phyloP scores from a whole-genome alignment of 2,888 invertebrate genomes.

The Anarsia innoxiella region DNA sequence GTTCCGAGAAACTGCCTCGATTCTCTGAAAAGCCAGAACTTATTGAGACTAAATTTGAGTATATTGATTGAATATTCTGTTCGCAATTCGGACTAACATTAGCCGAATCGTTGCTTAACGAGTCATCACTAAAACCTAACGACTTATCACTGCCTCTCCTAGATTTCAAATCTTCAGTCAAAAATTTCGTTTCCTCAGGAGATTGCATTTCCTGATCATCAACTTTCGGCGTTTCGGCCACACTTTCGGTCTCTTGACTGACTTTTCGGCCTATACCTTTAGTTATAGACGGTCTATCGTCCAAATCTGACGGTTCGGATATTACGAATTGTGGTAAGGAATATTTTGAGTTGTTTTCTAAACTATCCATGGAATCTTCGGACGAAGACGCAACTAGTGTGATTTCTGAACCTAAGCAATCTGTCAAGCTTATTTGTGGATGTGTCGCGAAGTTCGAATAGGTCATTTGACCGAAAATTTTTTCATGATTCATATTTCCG shows the following conservation, averaged over 20 bases:
- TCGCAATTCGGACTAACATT: constrained; percentile 74
- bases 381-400: constrained; percentile 86
- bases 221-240: constrained; percentile 21
- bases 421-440: constrained; percentile 94
- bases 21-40: constrained; percentile 78
- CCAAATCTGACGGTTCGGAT: constrained; percentile 80
- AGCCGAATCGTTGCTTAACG: constrained; percentile 79
- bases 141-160: constrained; percentile 82
- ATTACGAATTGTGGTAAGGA: constrained; percentile 79
- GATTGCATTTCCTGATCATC: constrained; percentile 59
- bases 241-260: constrained; percentile 77
- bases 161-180: constrained; percentile 57
- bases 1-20: constrained; percentile 67
- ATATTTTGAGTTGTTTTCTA: constrained; percentile 74
- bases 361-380: constrained; percentile 81
- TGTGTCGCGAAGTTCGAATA: constrained; percentile 53
- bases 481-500: constrained; percentile 33
- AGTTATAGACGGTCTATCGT: constrained; percentile 86
- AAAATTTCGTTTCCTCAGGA: constrained; percentile 35
- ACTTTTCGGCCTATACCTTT: constrained; percentile 84
- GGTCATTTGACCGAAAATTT: constrained; percentile 28
- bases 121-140: constrained; percentile 82
- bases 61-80: constrained; percentile 63
- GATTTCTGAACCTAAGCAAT: constrained; percentile 90
- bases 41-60: constrained; percentile 71